phyloP scores from a whole-genome alignment of 1,140 invertebrate species.

The Rhopalosiphum maidis region DNA sequence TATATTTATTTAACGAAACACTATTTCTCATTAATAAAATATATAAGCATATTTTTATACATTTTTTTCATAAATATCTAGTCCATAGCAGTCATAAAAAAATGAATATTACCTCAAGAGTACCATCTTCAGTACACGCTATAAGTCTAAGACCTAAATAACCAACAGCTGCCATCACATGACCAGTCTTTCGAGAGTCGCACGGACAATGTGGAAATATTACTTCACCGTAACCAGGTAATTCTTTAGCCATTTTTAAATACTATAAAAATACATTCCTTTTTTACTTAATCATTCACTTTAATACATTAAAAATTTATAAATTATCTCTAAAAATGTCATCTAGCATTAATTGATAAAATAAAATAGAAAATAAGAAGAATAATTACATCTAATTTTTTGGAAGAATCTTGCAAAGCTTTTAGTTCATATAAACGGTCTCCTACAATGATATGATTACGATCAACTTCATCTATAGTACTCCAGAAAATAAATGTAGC shows the following conservation, averaged over 20 bases:
- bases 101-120: slow-evolving; percentile 69
- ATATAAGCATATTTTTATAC: neutral
- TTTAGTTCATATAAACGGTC: slow-evolving; percentile 94
- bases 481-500: slow-evolving; percentile 79
- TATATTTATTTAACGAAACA: neutral
- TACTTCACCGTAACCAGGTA: slow-evolving; percentile 90
- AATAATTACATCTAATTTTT: slow-evolving; percentile 76
- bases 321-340: neutral
- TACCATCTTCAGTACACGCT: slow-evolving; percentile 87
- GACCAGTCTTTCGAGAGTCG: slow-evolving; percentile 90
- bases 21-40: neutral
- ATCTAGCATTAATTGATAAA: neutral
- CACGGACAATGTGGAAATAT: slow-evolving; percentile 95
- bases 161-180: slow-evolving; percentile 83
- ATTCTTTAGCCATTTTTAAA: slow-evolving; percentile 80
- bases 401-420: slow-evolving; percentile 87
- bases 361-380: neutral
- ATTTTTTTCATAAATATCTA: neutral
- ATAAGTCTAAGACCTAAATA: slow-evolving; percentile 80
- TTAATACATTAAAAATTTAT: neutral
- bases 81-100: neutral
- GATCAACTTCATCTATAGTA: slow-evolving; percentile 94
- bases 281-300: neutral
- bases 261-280: slow-evolving; percentile 68
- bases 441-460: slow-evolving; percentile 86